Base-by-base conservation (phyloP, 1,140 invertebrate genomes). In the Latrodectus geometricus region DNA sequence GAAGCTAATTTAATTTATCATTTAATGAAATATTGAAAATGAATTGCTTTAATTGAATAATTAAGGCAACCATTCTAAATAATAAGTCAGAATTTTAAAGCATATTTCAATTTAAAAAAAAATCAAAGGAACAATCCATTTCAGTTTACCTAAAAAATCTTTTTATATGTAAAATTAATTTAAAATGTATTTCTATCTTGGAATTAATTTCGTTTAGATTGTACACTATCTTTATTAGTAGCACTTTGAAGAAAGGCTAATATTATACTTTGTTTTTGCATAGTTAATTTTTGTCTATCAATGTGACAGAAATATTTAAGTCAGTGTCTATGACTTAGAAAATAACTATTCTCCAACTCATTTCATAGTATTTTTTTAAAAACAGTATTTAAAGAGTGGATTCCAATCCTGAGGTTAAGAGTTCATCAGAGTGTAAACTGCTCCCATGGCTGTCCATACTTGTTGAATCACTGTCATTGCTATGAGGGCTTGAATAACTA, bases 401-500 rank as follows among this genome's bases (percentile, higher is more conserved):
- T 87, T 90, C 89, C 14, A 90, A 69, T 78, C 89, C 86, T 21
- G 85, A 79, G 23, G 35, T 82, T 15, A 83, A 72, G 3, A 89
- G 77, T 49, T 89, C 89, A 35, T 90, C 89, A 17, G 88, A 86
- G 56, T 89, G 89, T 1, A 89, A 23, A 73, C 86, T 89, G 73
- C 94, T 95, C 80, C 85, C 85, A 74, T 87, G 85, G 23, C 85
- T 87, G 90, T 95, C 95, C 88, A 95, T 91, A 90, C 94, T 96
- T 48, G 95, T 95, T 87, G 94, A 95, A 89, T 96, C 95, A 0
- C 94, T 95, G 90, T 96, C 95, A 90, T 96, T 95, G 76, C 89
- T 90, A 91, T 95, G 95, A 78, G 95, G 95, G 90, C 95, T 95
- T 87, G 90, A 90, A 91, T 96, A 97, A 92, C 96, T 97, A 73